Conservation (phyloP, 1,140 invertebrate species). For the Muscidifurax raptorellus region DNA sequence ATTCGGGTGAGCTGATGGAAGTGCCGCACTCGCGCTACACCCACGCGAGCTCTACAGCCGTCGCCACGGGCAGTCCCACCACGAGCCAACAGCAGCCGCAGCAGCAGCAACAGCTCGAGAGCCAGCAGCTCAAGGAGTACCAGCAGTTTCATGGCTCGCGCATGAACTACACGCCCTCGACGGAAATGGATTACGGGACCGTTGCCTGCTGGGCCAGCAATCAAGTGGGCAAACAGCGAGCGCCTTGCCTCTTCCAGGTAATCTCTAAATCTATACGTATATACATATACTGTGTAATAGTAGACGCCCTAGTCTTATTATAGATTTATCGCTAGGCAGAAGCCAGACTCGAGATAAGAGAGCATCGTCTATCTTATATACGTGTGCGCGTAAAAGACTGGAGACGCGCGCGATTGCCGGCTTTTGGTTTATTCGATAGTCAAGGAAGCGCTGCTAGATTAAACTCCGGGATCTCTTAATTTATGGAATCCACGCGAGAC, state of each 20-base stretch:
- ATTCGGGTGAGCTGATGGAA: conserved; percentile 87
- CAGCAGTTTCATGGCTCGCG: conserved; percentile 79
- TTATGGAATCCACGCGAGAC: conserved; percentile 14
- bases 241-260: conserved; percentile 91
- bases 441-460: not conserved
- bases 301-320: conserved; percentile 22
- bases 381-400: not conserved
- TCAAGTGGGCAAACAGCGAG: conserved; percentile 86
- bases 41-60: conserved; percentile 72
- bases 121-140: conserved; percentile 63
- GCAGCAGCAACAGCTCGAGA: conserved; percentile 60
- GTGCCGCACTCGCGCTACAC: conserved; percentile 81
- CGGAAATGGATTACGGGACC: conserved; percentile 92
- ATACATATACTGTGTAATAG: not conserved
- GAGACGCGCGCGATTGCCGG: not conserved
- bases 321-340: conserved; percentile 22
- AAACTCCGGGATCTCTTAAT: conserved; percentile 7
- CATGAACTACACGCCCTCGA: conserved; percentile 88
- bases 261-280: conserved; percentile 53
- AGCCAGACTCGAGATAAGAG: conserved; percentile 4
- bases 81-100: not conserved
- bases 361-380: not conserved
- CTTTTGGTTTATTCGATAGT: not conserved
- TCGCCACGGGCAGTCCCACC: conserved; percentile 70
- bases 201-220: conserved; percentile 90